Evolutionary conservation across 2,888 invertebrate species (phyloP).

Genomic region (Calameuta idolon): DNA sequence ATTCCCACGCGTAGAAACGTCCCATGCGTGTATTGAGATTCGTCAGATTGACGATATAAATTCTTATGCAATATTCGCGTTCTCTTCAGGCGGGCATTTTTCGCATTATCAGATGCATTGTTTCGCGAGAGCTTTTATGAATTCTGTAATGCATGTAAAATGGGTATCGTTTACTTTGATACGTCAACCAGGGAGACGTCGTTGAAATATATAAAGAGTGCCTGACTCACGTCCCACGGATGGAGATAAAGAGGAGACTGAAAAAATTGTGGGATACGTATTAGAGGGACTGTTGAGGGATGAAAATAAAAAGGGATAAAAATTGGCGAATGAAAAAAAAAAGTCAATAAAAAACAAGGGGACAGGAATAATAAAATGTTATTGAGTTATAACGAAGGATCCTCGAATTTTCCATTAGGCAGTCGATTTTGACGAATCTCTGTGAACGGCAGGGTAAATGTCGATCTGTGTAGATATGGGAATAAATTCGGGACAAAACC

Average conservation of each 20-base stretch:
- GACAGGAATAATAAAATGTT: not conserved
- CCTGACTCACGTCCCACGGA: not conserved
- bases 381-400: not conserved
- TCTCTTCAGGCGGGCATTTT: not conserved
- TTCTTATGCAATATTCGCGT: not conserved
- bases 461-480: not conserved
- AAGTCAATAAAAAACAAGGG: not conserved
- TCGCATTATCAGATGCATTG: not conserved
- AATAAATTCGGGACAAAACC: not conserved
- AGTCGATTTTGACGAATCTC: not conserved
- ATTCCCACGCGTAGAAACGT: not conserved
- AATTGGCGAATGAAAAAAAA: not conserved
- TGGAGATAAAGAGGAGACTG: not conserved
- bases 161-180: not conserved
- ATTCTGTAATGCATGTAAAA: not conserved
- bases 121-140: not conserved
- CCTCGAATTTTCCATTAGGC: not conserved
- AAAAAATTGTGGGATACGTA: not conserved
- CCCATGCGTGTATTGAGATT: not conserved
- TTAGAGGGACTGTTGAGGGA: not conserved
- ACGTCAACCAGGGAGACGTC: not conserved
- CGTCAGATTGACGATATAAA: not conserved
- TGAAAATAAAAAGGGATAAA: not conserved
- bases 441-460: not conserved
- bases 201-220: not conserved